Conservation (phyloP, 2,797 vertebrate species). For the Synanceia verrucosa region DNA sequence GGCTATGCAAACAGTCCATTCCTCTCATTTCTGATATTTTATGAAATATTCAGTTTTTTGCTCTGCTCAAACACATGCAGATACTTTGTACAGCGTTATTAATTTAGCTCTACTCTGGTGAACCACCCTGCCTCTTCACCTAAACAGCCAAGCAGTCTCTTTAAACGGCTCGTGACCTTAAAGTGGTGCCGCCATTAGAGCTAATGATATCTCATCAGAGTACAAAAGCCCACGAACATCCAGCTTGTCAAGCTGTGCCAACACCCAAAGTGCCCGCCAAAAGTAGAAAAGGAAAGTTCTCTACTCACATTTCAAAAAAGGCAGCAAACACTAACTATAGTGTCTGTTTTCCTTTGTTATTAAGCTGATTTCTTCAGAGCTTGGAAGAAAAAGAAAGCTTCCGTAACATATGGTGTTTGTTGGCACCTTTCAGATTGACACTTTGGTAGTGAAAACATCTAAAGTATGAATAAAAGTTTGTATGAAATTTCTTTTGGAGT, state of each 20-base stretch:
- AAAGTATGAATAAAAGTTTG: constrained; percentile 52
- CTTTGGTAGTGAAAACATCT: constrained; percentile 13
- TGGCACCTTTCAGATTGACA: constrained; percentile 49
- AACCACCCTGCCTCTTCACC: constrained; percentile 36
- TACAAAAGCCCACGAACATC: constrained; percentile 41
- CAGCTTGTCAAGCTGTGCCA: constrained; percentile 31
- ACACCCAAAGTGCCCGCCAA: constrained; percentile 29
- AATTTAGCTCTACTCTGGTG: constrained; percentile 7
- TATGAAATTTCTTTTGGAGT: constrained; percentile 7
- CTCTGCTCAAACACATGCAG: constrained; percentile 2
- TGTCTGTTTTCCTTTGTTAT: background rate
- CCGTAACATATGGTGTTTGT: constrained; percentile 64
- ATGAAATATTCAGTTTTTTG: background rate
- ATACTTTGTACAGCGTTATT: background rate
- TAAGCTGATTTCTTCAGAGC: constrained; percentile 17
- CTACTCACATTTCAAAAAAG: constrained; percentile 7
- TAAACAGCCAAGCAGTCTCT: constrained; percentile 39
- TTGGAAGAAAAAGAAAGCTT: constrained; percentile 17
- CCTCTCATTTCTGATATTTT: background rate
- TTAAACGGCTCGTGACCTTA: constrained; percentile 64
- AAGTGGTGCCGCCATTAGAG: constrained; percentile 43
- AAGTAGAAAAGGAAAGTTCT: constrained; percentile 17
- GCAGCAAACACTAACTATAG: constrained; percentile 1
- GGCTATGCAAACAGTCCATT: too few relatives aligned
- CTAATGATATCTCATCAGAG: constrained; percentile 61